These are phyloP conservation scores for Aegotheles bennettii DNA, from an alignment of 2,113 vertebrate genomes.

Conservation along the genomic window DNA sequence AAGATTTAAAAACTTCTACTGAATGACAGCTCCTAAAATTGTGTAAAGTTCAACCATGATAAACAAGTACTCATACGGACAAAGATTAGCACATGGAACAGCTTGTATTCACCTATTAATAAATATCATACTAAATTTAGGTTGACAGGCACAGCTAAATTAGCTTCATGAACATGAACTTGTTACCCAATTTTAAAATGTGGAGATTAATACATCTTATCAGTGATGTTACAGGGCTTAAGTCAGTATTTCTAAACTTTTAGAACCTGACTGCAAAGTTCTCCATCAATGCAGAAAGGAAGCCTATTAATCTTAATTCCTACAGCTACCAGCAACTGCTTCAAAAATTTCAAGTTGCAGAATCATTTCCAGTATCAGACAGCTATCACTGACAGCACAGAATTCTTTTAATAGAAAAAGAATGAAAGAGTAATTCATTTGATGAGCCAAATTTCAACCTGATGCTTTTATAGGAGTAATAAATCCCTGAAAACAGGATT, in stretches of 20 bases:
- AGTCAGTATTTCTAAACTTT: neutral
- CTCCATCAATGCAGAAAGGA: neutral
- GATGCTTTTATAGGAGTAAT: neutral
- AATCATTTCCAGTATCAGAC: neutral
- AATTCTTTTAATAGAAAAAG: neutral
- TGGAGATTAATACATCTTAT: neutral
- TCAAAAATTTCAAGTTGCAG: neutral
- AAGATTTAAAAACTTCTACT: constrained; percentile 5
- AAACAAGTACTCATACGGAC: constrained; percentile 49
- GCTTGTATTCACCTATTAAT: constrained; percentile 13
- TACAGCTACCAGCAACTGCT: neutral
- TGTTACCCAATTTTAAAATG: neutral
- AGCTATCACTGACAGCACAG: neutral
- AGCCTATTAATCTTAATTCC: neutral
- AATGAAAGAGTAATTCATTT: neutral
- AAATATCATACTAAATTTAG: neutral
- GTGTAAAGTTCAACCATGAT: constrained; percentile 47
- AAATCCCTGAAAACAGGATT: constrained; percentile 19
- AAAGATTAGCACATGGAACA: neutral
- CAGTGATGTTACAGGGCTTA: neutral
- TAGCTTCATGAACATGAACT: neutral
- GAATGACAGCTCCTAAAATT: constrained; percentile 45
- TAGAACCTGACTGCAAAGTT: neutral
- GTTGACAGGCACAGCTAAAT: constrained; percentile 2
- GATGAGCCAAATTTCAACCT: neutral